Evolutionary conservation across 2,113 vertebrate genomes (phyloP).

Genomic region (Muntiacus muntjak): DNA sequence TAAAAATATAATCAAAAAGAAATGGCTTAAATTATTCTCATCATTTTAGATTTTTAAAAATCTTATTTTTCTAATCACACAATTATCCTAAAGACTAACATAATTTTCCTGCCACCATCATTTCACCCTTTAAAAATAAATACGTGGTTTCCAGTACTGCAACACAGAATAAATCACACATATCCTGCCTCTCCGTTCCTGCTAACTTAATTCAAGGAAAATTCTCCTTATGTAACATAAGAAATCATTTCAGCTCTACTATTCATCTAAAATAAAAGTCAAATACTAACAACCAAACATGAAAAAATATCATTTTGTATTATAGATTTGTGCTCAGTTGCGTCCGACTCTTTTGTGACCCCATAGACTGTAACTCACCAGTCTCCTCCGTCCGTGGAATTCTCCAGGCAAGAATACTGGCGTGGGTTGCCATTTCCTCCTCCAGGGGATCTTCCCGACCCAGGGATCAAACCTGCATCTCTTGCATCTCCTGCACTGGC

Average conservation of each 20-base stretch:
- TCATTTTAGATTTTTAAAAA: neutral
- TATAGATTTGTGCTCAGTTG: neutral
- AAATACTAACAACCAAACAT: neutral
- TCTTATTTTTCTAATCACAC: neutral
- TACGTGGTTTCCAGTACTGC: neutral
- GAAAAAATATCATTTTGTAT: neutral
- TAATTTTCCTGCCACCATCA: neutral
- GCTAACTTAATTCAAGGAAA: neutral
- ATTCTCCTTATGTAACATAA: neutral
- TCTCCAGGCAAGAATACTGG: neutral
- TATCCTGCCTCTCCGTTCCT: neutral
- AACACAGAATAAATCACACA: neutral
- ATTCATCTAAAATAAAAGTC: neutral
- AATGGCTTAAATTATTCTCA: slow-evolving; percentile 19
- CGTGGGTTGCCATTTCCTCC: neutral
- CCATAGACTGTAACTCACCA: neutral
- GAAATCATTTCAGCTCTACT: neutral
- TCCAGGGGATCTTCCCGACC: neutral
- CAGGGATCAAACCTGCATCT: neutral
- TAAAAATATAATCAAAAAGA: slow-evolving; percentile 24
- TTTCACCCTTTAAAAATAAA: slow-evolving; percentile 13
- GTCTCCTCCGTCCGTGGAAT: neutral
- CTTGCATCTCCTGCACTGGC: neutral
- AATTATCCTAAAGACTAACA: neutral
- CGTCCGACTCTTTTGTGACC: neutral